Evolutionary conservation across 2,113 vertebrate genomes (phyloP).

Genomic region (Ophthalmolycus amberensis): DNA sequence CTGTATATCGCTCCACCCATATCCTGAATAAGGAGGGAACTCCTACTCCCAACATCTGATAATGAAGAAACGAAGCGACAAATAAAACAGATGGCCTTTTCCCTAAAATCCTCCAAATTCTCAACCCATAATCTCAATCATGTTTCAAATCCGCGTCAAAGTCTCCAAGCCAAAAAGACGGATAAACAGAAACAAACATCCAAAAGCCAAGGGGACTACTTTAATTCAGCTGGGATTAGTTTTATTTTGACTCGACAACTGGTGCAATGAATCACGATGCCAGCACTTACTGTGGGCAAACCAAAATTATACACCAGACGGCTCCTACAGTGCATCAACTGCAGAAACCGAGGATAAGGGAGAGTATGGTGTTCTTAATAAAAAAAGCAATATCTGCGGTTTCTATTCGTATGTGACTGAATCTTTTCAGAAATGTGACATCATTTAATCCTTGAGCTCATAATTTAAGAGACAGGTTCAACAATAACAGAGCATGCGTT

Average conservation of each 20-base stretch:
- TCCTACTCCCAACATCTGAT: background rate
- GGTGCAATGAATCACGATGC: conserved; percentile 5
- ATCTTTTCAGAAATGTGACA: too few species aligned
- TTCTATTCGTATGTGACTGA: background rate
- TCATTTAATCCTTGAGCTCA: conserved; percentile 36
- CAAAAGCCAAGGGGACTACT: conserved; percentile 43
- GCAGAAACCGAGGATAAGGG: background rate
- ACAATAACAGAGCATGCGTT: conserved; percentile 32
- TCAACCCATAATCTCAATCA: conserved; percentile 65
- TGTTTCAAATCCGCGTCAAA: conserved; percentile 50
- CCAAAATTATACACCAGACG: conserved; percentile 3
- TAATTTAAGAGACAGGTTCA: conserved; percentile 66
- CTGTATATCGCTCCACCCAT: background rate
- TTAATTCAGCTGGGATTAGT: conserved; percentile 64
- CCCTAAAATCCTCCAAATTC: conserved; percentile 39
- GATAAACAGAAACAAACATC: conserved; percentile 64
- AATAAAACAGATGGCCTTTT: conserved; percentile 49
- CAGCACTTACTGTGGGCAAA: background rate
- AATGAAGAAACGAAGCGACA: background rate
- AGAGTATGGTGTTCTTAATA: background rate
- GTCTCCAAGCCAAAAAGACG: conserved; percentile 55
- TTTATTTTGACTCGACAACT: conserved; percentile 4
- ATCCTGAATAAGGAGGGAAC: background rate
- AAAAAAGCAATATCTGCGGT: background rate
- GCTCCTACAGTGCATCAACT: background rate